phyloP scores from a whole-genome alignment of 2,113 vertebrate species.

The Crotophaga sulcirostris region DNA sequence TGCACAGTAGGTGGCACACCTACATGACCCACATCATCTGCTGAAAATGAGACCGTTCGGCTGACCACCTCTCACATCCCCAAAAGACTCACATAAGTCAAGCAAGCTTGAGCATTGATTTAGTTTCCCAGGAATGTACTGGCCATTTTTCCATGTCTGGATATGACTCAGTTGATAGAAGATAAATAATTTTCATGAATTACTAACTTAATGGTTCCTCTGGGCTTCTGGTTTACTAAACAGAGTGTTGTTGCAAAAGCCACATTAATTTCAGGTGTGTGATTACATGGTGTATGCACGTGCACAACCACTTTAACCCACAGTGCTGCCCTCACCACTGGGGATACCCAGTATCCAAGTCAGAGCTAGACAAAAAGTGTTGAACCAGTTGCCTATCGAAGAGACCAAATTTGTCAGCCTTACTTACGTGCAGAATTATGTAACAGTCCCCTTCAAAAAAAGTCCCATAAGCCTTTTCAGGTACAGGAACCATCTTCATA shows the following conservation, averaged over 20 bases:
- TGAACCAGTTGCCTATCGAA: neutral
- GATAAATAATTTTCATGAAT: neutral
- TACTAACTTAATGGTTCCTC: neutral
- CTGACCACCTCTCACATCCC: neutral
- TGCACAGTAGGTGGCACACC: neutral
- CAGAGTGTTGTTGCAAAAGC: neutral
- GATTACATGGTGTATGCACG: neutral
- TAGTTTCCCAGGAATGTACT: neutral
- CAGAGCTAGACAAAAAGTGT: neutral
- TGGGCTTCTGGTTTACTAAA: neutral
- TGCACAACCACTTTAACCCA: neutral
- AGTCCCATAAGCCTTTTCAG: conserved; percentile 81
- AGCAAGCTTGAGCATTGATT: neutral
- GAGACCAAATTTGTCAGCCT: neutral
- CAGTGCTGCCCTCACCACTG: neutral
- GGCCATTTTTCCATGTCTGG: neutral
- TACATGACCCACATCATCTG: neutral
- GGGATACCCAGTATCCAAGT: neutral
- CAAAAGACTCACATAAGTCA: neutral
- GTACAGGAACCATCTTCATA: conserved; percentile 86
- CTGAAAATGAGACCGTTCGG: neutral
- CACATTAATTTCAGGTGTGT: neutral
- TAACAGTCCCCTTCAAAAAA: conserved; percentile 93
- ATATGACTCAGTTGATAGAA: neutral
- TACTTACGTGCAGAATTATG: conserved; percentile 84